Percentiles rank a stretch among this genome's conserved stretches.
These are phyloP conservation scores for Tetramorium parvispinum DNA, from an alignment of 1,140 invertebrate genomes.

Conservation along the genomic window DNA sequence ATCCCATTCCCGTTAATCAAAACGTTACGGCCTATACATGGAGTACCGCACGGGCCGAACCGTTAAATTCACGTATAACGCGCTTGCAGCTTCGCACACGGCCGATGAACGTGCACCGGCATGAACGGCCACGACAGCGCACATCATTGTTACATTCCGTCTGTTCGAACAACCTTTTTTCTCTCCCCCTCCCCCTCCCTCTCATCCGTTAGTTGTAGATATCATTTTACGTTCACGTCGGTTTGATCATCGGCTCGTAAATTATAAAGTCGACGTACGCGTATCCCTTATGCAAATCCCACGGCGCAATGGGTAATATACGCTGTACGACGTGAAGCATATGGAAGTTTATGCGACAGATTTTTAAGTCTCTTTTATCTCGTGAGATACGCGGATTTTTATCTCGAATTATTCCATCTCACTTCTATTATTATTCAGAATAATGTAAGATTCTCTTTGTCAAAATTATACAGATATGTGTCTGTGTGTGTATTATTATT, in stretches of 20 bases:
- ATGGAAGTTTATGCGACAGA: neutral
- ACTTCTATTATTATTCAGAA: constrained; percentile 9
- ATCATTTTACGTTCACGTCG: constrained; percentile 21
- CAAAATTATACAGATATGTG: neutral
- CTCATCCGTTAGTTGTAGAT: constrained; percentile 5
- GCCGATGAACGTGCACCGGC: constrained; percentile 9
- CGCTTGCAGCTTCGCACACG: constrained; percentile 29
- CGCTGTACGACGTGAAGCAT: neutral
- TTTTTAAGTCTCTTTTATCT: constrained; percentile 18
- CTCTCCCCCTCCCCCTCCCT: neutral
- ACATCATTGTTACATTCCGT: constrained; percentile 44
- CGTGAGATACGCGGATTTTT: neutral
- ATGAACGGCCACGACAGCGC: neutral
- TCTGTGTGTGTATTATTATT: neutral
- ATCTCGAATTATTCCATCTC: neutral
- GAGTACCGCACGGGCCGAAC: constrained; percentile 44
- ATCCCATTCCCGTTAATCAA: constrained; percentile 72
- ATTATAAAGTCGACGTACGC: constrained; percentile 41
- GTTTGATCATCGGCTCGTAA: constrained; percentile 43
- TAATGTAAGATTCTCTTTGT: neutral
- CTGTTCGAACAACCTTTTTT: neutral
- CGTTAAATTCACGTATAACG: constrained; percentile 68
- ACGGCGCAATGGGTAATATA: constrained; percentile 14
- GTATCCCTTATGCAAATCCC: constrained; percentile 4
- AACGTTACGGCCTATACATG: constrained; percentile 66